phyloP scores from a whole-genome alignment of 1,140 invertebrate species.

The Apis florea region DNA sequence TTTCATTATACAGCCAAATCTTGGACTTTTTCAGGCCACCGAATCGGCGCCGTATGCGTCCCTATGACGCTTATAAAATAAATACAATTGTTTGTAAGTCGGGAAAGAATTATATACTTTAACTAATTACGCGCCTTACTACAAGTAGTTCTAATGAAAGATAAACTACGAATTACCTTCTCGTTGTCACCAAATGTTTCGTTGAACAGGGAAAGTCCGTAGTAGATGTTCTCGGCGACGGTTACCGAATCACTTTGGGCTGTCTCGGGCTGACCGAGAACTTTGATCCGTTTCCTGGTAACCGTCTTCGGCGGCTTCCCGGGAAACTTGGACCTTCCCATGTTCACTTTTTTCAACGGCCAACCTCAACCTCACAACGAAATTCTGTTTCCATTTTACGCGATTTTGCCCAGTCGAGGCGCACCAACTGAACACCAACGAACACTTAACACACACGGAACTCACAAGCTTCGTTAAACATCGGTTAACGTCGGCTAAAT shows the following conservation, averaged over 20 bases:
- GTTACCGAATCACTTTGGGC: constrained; percentile 79
- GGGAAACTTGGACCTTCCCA: constrained; percentile 88
- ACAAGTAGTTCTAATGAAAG: not conserved
- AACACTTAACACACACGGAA: constrained; percentile 58
- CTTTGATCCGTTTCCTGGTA: constrained; percentile 90
- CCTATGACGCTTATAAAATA: constrained; percentile 48
- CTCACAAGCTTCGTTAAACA: constrained; percentile 47
- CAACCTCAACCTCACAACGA: constrained; percentile 68
- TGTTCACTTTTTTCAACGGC: constrained; percentile 77
- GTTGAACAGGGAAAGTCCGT: constrained; percentile 78
- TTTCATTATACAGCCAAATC: constrained; percentile 57
- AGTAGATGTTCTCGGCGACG: constrained; percentile 81
- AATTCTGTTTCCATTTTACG: constrained; percentile 75
- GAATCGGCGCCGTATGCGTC: constrained; percentile 63
- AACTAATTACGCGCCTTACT: not conserved
- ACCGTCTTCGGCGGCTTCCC: constrained; percentile 91
- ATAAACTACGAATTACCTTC: constrained; percentile 71
- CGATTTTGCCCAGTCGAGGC: constrained; percentile 70
- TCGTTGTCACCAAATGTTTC: constrained; percentile 76
- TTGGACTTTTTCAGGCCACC: constrained; percentile 43
- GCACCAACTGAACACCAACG: constrained; percentile 69
- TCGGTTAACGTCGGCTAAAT: constrained; percentile 54
- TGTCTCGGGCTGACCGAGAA: constrained; percentile 83
- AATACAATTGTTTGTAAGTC: constrained; percentile 11
- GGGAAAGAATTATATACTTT: not conserved